Evolutionary conservation across 2,888 invertebrate genomes (phyloP).

Genomic region (Dolomedes plantarius): DNA sequence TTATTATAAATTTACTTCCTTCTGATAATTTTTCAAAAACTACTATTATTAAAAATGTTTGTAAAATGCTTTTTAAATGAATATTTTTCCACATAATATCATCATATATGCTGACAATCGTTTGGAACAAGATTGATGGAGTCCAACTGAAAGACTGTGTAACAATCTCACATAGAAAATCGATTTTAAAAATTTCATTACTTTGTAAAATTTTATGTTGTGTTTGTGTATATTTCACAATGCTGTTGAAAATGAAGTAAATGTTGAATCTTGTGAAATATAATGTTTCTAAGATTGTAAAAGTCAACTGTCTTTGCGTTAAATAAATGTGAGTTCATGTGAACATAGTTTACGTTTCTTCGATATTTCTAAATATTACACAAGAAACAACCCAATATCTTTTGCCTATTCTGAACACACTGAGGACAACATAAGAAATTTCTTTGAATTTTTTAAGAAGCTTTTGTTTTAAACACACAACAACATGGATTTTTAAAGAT

Average conservation of each 20-base stretch:
- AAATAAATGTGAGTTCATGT: constrained; percentile 10
- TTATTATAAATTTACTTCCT: no score
- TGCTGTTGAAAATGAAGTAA: background rate
- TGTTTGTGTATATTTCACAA: background rate
- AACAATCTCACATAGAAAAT: background rate
- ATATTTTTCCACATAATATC: background rate
- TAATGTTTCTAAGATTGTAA: background rate
- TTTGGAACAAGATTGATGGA: background rate
- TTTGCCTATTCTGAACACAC: no score
- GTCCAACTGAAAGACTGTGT: background rate
- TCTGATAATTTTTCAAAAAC: no score
- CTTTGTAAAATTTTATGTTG: background rate
- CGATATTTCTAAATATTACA: no score
- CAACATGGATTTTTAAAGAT: no score
- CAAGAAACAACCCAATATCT: no score
- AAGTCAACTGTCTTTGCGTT: background rate
- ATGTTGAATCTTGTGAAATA: background rate
- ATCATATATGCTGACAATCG: background rate
- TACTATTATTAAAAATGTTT: no score
- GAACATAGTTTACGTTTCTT: no score
- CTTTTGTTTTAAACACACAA: no score
- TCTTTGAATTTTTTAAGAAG: no score
- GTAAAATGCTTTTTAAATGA: background rate
- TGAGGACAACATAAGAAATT: no score
- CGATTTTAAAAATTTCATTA: background rate